These are phyloP conservation scores for Caradrina kadenii DNA, from an alignment of 2,888 invertebrate genomes.

Conservation along the genomic window DNA sequence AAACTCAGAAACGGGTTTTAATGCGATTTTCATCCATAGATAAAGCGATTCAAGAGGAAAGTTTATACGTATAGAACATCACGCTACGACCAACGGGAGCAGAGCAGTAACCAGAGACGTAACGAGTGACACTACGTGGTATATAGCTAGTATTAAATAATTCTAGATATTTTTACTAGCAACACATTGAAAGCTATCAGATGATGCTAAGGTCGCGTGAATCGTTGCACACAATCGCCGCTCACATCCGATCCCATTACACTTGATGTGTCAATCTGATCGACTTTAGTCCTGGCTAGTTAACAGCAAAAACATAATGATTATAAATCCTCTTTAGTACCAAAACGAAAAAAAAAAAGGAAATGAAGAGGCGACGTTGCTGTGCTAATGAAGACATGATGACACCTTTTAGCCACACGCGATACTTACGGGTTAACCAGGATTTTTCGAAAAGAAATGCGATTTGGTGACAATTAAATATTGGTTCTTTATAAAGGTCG, in stretches of 20 bases:
- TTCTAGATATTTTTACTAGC: constrained; percentile 19
- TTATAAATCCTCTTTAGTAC: constrained; percentile 20
- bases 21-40: no score
- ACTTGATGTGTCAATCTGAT: constrained; percentile 44
- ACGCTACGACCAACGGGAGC: no score
- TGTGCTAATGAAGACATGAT: not conserved
- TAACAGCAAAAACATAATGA: constrained; percentile 1
- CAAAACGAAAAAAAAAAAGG: not conserved
- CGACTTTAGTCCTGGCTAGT: constrained; percentile 15
- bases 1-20: no score
- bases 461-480: not conserved
- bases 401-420: constrained; percentile 1
- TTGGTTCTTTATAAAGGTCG: no score
- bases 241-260: constrained; percentile 58
- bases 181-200: constrained; percentile 51
- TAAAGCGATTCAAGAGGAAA: no score
- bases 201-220: constrained; percentile 55
- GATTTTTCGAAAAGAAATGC: not conserved
- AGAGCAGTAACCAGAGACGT: no score
- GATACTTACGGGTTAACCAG: not conserved
- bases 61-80: no score
- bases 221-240: constrained; percentile 45
- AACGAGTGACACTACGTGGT: no score
- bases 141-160: no score
- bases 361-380: not conserved